Evolutionary conservation across 92 coral and sea anemone genomes (phyloP), one percentile per base, ranked within the genome.

Genomic region (Actinernus sp.): DNA sequence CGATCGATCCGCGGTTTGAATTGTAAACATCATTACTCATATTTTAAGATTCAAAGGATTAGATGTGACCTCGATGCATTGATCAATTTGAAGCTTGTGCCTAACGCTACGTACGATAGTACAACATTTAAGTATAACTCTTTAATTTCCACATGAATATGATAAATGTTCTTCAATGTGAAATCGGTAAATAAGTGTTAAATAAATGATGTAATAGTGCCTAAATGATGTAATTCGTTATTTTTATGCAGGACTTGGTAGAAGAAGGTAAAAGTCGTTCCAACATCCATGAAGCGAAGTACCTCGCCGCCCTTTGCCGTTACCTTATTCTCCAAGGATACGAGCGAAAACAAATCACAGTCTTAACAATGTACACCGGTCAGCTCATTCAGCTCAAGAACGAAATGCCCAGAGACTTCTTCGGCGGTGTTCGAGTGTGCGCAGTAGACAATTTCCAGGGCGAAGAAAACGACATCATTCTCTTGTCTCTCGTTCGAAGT

Each of bases 381-480:
- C 98, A 94, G 58, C 83, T 94, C n/a, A 26, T 91, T 36, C 91
- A 86, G 46, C 74, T 94, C 26, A 94, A 91, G 43, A 71, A 68
- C 1, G 80, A 83, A 44, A 92, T 94, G 90, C 92, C 97, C 1
- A 72, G 64, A 34, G 83, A 72, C 4, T 74, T 89, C 68, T 92
- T 84, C 82, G 58, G 39, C 9, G 98, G 97, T 3, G 89, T 94
- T 18, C 87, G 98, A 56, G 78, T 91, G 26, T 90, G 92, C 48
- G 96, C 97, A 14, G 98, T 94, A 26, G 98, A 94, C 75, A 94
- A 94, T 76, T 94, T 93, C 77, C 98, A 93, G 31, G 77, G 98
- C 10, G 98, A 94, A 55, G 98, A 94, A 33, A 94, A 91, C 36
- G 98, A 94, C 61, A 94, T 94, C 59, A 82, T 94, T 25, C 81